Base-by-base conservation (phyloP, 2,888 invertebrate species). In the Agonum fuliginosum region DNA sequence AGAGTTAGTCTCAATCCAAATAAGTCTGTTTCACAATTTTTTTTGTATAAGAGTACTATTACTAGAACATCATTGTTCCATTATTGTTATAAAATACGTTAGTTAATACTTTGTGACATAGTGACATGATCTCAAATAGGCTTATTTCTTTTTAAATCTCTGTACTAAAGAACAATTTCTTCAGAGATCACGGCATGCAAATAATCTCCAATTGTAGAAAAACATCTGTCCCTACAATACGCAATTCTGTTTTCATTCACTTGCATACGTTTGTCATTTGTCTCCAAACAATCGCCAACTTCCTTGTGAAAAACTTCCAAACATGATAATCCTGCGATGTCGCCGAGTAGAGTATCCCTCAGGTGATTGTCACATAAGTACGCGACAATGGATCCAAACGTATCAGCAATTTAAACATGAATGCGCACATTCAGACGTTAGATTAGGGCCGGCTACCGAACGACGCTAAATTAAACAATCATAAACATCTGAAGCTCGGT, bases 381-480 rank as follows among this genome's bases (percentile, higher is more conserved):
- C 81, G 79, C 78, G 78, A 84, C 84, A 84, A 84, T 83, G 75
- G 80, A 51, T 5, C 65, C 27, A 79, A 83, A 82, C 83, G 82
- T 83, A 83, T 82, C 82, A 54, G 27, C 70, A 77, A 70, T 77
- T 77, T 70, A 77, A 77, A 70, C 75, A 70, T 77, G 77, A 77
- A 70, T 54, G 77, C 51, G 27, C 77, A 77, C 77, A 77, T 77
- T 77, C 70, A 77, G 27, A 43, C 17, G 69, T 70, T 70, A 70
- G 77, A 77, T 77, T 70, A 58, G 54, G 37, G 43, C 41, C 10
- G 54, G 69, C 77, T 77, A 77, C 77, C 70, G 70, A 70, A 51
- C 46, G 58, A 77, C 70, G 77, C 54, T 77, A 77, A 77, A 77
- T 77, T 77, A 77, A 77, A 77, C 77, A 77, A 70, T 70, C 70